Evolutionary conservation across 1,140 invertebrate genomes (phyloP).

Genomic region (Heliconius eleuchia): DNA sequence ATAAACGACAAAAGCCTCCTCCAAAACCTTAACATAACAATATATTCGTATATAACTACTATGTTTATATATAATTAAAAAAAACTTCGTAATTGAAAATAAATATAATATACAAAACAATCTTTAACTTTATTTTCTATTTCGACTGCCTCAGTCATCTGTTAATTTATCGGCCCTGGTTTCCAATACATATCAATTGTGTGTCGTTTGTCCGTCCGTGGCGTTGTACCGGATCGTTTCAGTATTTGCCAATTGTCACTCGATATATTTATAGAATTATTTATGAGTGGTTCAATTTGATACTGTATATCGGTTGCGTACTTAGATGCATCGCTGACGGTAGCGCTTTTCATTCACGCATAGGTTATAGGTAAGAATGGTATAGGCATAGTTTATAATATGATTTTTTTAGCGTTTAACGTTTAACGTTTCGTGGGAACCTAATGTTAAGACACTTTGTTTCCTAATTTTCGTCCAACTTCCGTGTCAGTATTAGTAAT

Average conservation of each 20-base stretch:
- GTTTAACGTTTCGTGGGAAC: not conserved
- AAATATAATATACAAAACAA: not conserved
- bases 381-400: not conserved
- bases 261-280: conserved; percentile 53
- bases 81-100: not conserved
- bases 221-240: conserved; percentile 43
- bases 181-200: conserved; percentile 64
- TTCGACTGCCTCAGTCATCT: conserved; percentile 27
- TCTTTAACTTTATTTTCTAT: not conserved
- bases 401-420: not conserved
- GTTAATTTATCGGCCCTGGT: conserved; percentile 42
- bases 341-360: not conserved
- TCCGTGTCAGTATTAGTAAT: too few relatives aligned
- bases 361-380: not conserved
- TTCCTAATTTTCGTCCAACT: too few relatives aligned
- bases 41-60: not conserved
- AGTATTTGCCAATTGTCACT: conserved; percentile 46
- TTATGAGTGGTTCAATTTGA: conserved; percentile 22
- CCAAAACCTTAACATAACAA: not conserved
- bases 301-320: not conserved
- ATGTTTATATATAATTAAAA: not conserved
- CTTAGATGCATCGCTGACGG: not conserved
- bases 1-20: too few relatives aligned
- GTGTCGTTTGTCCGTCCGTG: conserved; percentile 47
- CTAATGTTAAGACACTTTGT: not conserved